Conservation (phyloP, 2,113 vertebrate genomes). For the Dipodomys spectabilis region DNA sequence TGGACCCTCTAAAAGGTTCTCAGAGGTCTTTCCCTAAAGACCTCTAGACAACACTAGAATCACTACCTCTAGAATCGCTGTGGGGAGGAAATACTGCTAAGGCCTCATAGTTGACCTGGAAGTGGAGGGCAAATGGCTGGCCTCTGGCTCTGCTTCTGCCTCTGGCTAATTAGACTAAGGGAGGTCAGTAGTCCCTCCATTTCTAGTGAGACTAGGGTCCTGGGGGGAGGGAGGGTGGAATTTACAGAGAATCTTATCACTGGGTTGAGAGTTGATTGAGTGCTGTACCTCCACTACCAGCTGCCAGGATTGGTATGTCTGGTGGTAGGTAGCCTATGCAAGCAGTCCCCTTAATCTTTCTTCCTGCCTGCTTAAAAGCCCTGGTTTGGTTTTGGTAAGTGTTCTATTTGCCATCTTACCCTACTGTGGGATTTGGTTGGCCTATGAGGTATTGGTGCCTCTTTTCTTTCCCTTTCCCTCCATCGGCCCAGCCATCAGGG, state of each 20-base stretch:
- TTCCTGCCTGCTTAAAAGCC: slow-evolving; percentile 85
- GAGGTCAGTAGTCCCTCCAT: neutral
- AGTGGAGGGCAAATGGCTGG: neutral
- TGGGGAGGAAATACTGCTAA: neutral
- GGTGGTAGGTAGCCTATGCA: neutral
- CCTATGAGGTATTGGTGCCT: neutral
- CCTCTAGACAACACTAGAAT: too few relatives aligned
- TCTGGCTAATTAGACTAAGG: neutral
- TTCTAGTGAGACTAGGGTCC: neutral
- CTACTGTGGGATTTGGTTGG: slow-evolving; percentile 83
- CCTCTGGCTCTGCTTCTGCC: neutral
- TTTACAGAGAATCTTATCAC: slow-evolving; percentile 79
- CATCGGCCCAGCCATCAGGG: neutral
- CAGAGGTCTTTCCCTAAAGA: too few relatives aligned
- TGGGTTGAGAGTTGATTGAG: slow-evolving; percentile 60
- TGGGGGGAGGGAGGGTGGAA: slow-evolving; percentile 76
- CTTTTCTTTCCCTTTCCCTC: neutral
- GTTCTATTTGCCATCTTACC: slow-evolving; percentile 86
- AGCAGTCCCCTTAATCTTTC: slow-evolving; percentile 82
- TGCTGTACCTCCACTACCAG: neutral
- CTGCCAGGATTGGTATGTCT: slow-evolving; percentile 22
- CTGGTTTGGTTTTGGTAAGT: slow-evolving; percentile 87
- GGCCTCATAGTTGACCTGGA: neutral
- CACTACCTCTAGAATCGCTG: neutral
- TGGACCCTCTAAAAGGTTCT: neutral